Evolutionary conservation across 2,797 vertebrate species (phyloP), one percentile per base, ranked within the genome.

Genomic region (Chelmon rostratus): DNA sequence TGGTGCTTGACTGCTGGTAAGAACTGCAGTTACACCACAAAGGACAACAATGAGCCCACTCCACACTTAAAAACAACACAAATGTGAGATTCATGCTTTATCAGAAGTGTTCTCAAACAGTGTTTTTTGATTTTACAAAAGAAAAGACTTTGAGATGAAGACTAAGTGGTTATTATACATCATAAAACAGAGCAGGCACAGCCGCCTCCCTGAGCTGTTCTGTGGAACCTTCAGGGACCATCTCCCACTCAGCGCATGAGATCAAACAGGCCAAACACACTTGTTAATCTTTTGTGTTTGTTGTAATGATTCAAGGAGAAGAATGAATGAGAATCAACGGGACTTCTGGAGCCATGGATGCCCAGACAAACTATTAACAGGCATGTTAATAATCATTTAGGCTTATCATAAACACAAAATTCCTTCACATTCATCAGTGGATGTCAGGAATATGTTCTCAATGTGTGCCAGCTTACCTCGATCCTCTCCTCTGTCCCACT

Each of bases 351-450:
- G 18, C 40, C 23, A 19, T 35, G 19, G 9, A n/a, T 4, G 6
- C 33, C 9, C 31, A 6, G 16, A 62, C 11, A 4, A 19, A 23
- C 25, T 7, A 42, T 5, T 23, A 28, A 2, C 16, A 21, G 21
- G 25, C 18, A 5, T 62, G 16, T n/a, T 42, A 7, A 37, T 25
- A 1, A 18, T 23, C 7, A 8, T 38, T 47, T 47, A 28, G 2
- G 9, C 62, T 72, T 11, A 2, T 44, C 6, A 8, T 31, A 15
- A 62, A 13, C 0, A 35, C 8, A 18, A 16, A 18, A 85, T 81
- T 83, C 68, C 80, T 73, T 74, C 74, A 83, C 70, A 40, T 54
- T 40, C 28, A 13, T 10, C 23, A 28, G 12, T 37, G 61, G 56
- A 23, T 11, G 6, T 68, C 44, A 16, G 33, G 21, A 9, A 23